Conservation (phyloP, 2,113 vertebrate genomes). For the Hemibagrus wyckioides region DNA sequence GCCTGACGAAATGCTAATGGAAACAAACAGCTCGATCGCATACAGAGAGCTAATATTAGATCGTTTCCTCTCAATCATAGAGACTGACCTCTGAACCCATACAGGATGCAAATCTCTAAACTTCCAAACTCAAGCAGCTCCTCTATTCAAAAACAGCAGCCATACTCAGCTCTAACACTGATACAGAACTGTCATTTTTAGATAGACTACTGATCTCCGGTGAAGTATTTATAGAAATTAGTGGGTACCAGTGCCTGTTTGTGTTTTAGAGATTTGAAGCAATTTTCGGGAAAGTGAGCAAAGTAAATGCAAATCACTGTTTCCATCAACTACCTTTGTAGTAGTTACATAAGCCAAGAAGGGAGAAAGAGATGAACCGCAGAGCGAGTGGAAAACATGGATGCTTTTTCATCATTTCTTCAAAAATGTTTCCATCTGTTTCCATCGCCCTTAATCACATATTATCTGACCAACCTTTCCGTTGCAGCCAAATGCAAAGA, state of each 20-base stretch:
- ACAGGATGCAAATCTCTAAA: conserved; percentile 27
- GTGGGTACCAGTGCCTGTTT: neutral
- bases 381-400: neutral
- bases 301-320: neutral
- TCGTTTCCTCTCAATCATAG: conserved; percentile 16
- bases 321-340: too few species aligned
- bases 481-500: neutral
- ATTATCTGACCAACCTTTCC: neutral
- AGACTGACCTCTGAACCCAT: conserved; percentile 9
- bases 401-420: neutral
- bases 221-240: neutral
- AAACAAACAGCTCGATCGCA: neutral
- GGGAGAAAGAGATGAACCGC: neutral
- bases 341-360: neutral
- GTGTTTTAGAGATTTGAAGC: neutral
- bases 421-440: neutral
- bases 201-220: neutral
- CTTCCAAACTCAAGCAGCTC: neutral
- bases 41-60: conserved; percentile 13
- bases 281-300: neutral
- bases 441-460: neutral
- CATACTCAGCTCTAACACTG: neutral
- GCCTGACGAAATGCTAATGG: conserved; percentile 20
- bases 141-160: neutral
- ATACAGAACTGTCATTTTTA: neutral